These are phyloP conservation scores for Caerostris extrusa DNA, from an alignment of 1,140 invertebrate genomes.

Conservation along the genomic window DNA sequence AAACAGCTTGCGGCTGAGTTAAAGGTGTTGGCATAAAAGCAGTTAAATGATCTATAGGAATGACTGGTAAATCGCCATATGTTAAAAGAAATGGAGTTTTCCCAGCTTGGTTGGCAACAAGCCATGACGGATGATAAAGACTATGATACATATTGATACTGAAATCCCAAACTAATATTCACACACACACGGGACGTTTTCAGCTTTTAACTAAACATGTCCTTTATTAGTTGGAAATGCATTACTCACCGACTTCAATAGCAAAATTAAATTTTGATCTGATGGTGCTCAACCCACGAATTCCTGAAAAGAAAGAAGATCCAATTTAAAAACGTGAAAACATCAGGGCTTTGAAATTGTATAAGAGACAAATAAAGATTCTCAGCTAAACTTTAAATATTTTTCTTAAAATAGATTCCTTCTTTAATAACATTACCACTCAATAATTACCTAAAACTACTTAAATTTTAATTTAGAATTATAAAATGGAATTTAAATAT, in stretches of 20 bases:
- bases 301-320: neutral
- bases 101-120: conserved; percentile 47
- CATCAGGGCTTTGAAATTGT: too few relatives aligned
- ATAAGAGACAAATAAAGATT: too few relatives aligned
- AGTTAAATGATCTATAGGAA: conserved; percentile 65
- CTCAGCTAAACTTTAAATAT: too few relatives aligned
- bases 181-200: neutral
- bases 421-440: too few relatives aligned
- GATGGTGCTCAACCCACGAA: neutral
- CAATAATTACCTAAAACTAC: too few relatives aligned
- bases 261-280: neutral
- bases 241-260: neutral
- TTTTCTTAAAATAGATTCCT: too few relatives aligned
- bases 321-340: too few relatives aligned
- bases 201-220: neutral
- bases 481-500: too few relatives aligned
- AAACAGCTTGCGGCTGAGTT: conserved; percentile 42
- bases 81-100: conserved; percentile 69
- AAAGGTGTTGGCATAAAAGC: conserved; percentile 49
- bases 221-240: too few relatives aligned
- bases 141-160: conserved; percentile 68
- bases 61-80: conserved; percentile 60
- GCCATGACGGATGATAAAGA: conserved; percentile 67
- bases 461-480: too few relatives aligned
- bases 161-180: neutral